Evolutionary conservation across 2,113 vertebrate species (phyloP).

Genomic region (Phyllopteryx taeniolatus): DNA sequence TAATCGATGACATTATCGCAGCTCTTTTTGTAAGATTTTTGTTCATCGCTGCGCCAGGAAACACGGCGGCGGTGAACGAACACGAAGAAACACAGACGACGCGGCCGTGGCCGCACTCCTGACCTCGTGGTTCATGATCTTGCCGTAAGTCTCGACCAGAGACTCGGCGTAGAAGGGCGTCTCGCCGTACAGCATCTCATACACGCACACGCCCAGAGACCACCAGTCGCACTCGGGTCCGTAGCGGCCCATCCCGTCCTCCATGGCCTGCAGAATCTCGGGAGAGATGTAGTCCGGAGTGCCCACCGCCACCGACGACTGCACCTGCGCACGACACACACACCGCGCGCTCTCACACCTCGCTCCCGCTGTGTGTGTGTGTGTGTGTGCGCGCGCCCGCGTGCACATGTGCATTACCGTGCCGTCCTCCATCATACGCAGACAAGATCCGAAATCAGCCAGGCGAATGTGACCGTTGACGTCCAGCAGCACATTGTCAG

Average conservation of each 20-base stretch:
- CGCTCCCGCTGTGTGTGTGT: background rate
- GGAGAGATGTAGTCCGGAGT: conserved; percentile 98
- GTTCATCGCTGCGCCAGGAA: no score
- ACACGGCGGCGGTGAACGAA: no score
- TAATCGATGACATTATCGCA: no score
- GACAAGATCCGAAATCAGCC: conserved; percentile 95
- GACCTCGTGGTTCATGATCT: conserved; percentile 98
- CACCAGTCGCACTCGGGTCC: conserved; percentile 98
- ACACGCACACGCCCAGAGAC: conserved; percentile 96
- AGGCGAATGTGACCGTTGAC: conserved; percentile 94
- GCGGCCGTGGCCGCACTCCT: background rate
- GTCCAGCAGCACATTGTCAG: conserved; percentile 94
- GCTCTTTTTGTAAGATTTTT: no score
- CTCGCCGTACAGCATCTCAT: conserved; percentile 96
- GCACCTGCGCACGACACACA: conserved; percentile 74
- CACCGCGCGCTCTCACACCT: background rate
- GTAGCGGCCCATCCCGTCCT: conserved; percentile 94
- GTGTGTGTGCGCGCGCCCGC: background rate
- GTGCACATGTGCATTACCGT: conserved; percentile 77
- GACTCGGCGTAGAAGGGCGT: conserved; percentile 96
- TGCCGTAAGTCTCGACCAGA: conserved; percentile 93
- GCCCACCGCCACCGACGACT: conserved; percentile 94
- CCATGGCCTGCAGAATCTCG: conserved; percentile 97
- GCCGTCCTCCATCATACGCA: conserved; percentile 94
- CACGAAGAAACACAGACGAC: background rate